These are phyloP conservation scores for Mesaphorura yosii DNA, from an alignment of 1,140 invertebrate species.

Conservation along the genomic window DNA sequence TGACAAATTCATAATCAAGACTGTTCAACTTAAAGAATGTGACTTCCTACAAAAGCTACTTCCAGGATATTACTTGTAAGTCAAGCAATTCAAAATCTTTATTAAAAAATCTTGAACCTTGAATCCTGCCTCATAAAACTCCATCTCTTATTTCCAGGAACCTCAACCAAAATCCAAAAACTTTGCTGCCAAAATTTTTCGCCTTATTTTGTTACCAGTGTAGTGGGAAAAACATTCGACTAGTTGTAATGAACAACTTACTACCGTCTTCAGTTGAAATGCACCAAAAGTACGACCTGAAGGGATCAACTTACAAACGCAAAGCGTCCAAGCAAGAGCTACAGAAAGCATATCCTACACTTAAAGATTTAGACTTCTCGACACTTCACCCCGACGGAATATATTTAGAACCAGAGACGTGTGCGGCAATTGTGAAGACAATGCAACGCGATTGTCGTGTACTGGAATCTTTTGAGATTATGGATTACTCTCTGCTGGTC, in stretches of 20 bases:
- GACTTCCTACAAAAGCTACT: slow-evolving; percentile 98
- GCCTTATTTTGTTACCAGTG: slow-evolving; percentile 96
- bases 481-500: slow-evolving; percentile 94
- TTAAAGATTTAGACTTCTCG: slow-evolving; percentile 95
- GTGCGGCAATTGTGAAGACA: slow-evolving; percentile 83
- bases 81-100: no score
- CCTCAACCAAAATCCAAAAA: slow-evolving; percentile 98
- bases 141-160: no score
- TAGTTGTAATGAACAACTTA: slow-evolving; percentile 98
- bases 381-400: slow-evolving; percentile 87
- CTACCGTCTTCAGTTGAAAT: slow-evolving; percentile 89
- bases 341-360: slow-evolving; percentile 79
- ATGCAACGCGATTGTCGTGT: slow-evolving; percentile 93
- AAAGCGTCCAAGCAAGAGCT: slow-evolving; percentile 82
- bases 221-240: slow-evolving; percentile 96
- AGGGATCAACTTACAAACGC: slow-evolving; percentile 98
- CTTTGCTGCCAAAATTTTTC: slow-evolving; percentile 97
- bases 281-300: slow-evolving; percentile 97
- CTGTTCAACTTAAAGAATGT: slow-evolving; percentile 98
- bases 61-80: slow-evolving; percentile 90
- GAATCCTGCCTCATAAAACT: no score
- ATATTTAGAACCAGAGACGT: slow-evolving; percentile 86
- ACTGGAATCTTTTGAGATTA: slow-evolving; percentile 96
- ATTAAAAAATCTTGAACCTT: no score
- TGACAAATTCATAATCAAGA: slow-evolving; percentile 99